phyloP scores from a whole-genome alignment of 1,140 invertebrate genomes.

The Drosophila navojoa region DNA sequence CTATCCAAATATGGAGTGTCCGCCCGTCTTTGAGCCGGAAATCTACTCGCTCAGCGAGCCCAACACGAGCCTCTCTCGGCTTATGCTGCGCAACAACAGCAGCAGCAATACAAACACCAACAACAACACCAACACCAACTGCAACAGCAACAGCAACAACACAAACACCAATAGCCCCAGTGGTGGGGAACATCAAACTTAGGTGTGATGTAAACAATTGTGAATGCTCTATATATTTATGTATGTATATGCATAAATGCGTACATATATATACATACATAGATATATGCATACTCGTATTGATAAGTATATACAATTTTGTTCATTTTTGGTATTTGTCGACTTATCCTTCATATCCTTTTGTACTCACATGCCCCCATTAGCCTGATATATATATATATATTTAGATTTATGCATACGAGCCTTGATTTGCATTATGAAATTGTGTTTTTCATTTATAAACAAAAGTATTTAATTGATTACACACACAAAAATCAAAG shows the following conservation, averaged over 20 bases:
- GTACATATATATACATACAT: slow-evolving; percentile 23
- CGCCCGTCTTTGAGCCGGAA: slow-evolving; percentile 92
- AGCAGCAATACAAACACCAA: slow-evolving; percentile 33
- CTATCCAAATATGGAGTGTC: slow-evolving; percentile 92
- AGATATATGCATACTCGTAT: slow-evolving; percentile 53
- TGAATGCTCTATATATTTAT: slow-evolving; percentile 67
- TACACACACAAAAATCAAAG: slow-evolving; percentile 38
- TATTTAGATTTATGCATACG: slow-evolving; percentile 32
- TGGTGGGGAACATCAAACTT: slow-evolving; percentile 64
- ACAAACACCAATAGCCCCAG: slow-evolving; percentile 65
- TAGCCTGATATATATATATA: slow-evolving; percentile 11
- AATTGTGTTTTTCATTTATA: slow-evolving; percentile 52
- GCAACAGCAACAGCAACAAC: slow-evolving; percentile 43
- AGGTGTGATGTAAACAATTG: slow-evolving; percentile 71
- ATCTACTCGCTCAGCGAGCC: slow-evolving; percentile 89
- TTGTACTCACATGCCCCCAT: slow-evolving; percentile 19
- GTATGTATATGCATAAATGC: slow-evolving; percentile 8
- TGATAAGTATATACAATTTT: slow-evolving; percentile 53
- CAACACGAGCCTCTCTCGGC: slow-evolving; percentile 84
- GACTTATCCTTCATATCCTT: slow-evolving; percentile 16
- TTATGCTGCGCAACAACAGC: slow-evolving; percentile 74
- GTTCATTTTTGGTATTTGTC: slow-evolving; percentile 26
- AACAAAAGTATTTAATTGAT: slow-evolving; percentile 32
- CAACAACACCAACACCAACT: slow-evolving; percentile 40
- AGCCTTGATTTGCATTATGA: slow-evolving; percentile 62